A percentile compares a stretch with the other conserved stretches of the same genome.
Conservation (phyloP, 2,797 vertebrate species). For the Peromyscus melanophrys region DNA sequence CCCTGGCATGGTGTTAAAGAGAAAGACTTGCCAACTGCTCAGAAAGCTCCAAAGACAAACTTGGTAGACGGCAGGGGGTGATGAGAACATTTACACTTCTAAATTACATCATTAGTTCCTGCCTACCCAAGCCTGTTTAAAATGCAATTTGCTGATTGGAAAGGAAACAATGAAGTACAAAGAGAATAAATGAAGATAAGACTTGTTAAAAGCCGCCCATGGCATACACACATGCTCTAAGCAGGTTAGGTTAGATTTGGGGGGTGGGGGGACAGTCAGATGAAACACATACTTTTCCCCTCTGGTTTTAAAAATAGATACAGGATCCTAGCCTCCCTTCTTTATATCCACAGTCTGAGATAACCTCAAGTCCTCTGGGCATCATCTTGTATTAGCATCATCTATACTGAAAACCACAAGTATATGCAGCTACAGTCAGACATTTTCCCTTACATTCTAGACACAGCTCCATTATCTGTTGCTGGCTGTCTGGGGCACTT, state of each 20-base stretch:
- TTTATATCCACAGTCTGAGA: slow-evolving; percentile 23
- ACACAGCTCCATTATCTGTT: neutral
- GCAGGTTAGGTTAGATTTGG: neutral
- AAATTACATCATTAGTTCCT: slow-evolving; percentile 85
- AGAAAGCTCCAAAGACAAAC: slow-evolving; percentile 40
- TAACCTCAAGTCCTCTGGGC: neutral
- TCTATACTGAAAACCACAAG: neutral
- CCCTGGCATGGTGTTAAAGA: slow-evolving; percentile 67
- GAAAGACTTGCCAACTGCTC: slow-evolving; percentile 75
- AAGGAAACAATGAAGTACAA: slow-evolving; percentile 83
- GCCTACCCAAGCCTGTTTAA: slow-evolving; percentile 79
- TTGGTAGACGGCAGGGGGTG: slow-evolving; percentile 29
- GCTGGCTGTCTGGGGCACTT: neutral
- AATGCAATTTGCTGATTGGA: slow-evolving; percentile 82
- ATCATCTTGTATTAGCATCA: neutral
- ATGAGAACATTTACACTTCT: slow-evolving; percentile 81
- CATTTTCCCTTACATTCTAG: neutral
- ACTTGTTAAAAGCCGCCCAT: neutral
- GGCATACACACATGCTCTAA: neutral
- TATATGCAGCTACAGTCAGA: neutral
- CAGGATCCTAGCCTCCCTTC: neutral
- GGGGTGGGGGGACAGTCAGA: neutral
- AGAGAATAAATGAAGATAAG: slow-evolving; percentile 78
- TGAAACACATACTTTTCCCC: neutral
- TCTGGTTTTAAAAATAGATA: neutral